Percentiles rank a stretch among this genome's conserved stretches.
Evolutionary conservation across 92 coral and sea anemone species (phyloP).

Genomic region (Phenganax marumi): DNA sequence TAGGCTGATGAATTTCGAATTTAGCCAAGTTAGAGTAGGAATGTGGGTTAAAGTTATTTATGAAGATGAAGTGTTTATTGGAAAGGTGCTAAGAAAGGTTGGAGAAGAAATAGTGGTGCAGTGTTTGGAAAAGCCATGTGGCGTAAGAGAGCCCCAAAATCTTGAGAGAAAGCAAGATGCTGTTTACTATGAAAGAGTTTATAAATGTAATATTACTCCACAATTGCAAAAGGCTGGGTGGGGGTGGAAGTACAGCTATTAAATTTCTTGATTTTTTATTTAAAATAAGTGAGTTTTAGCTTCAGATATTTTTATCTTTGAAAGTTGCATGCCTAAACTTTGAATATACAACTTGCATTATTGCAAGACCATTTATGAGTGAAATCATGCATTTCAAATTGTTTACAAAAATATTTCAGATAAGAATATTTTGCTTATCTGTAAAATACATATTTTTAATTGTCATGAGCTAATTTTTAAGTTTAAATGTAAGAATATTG

Average conservation of each 20-base stretch:
- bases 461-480: too few species aligned
- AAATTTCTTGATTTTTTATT: background rate
- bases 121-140: conserved; percentile 12
- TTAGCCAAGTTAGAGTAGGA: too few species aligned
- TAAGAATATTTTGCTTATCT: too few species aligned
- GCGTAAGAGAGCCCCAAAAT: conserved; percentile 10
- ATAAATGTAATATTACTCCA: background rate
- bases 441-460: too few species aligned
- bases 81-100: conserved; percentile 9
- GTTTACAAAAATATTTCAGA: too few species aligned
- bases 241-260: conserved; percentile 22
- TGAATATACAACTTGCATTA: too few species aligned
- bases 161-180: conserved; percentile 8
- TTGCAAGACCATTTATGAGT: too few species aligned
- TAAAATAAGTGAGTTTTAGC: background rate
- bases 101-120: conserved; percentile 13
- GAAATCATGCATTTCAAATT: too few species aligned
- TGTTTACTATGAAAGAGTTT: background rate
- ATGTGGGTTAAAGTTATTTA: conserved; percentile 6
- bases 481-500: too few species aligned
- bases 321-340: too few species aligned
- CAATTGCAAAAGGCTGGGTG: conserved; percentile 15
- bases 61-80: conserved; percentile 13
- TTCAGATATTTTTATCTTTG: too few species aligned
- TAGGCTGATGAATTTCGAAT: too few species aligned